A percentile compares a stretch with the other conserved stretches of the same genome.
Conservation (phyloP, 2,888 invertebrate genomes). For the Fragum whitleyi region DNA sequence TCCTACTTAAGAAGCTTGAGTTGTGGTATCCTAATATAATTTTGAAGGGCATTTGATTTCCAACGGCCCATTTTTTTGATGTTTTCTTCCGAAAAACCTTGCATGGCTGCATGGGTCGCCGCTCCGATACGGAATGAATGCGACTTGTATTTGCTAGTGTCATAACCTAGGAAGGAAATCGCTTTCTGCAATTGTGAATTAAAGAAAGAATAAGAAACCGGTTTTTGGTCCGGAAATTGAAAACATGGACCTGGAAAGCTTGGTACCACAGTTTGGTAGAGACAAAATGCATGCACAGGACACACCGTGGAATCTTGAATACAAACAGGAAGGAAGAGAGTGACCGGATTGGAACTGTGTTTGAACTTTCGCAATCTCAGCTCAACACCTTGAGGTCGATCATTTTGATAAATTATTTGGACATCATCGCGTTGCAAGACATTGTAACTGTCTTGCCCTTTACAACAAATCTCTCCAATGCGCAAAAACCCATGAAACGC, state of each 20-base stretch:
- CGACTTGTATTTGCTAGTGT: not conserved
- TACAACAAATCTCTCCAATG: slow-evolving; percentile 9
- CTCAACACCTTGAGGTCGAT: not conserved
- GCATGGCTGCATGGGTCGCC: slow-evolving; percentile 7
- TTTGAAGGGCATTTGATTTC: slow-evolving; percentile 15
- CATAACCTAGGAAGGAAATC: not conserved
- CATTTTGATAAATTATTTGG: not conserved
- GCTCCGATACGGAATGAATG: slow-evolving; percentile 17
- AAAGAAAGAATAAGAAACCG: slow-evolving; percentile 1
- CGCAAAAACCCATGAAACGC: slow-evolving; percentile 21
- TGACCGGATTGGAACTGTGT: not conserved
- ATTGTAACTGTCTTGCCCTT: not conserved
- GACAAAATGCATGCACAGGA: not conserved
- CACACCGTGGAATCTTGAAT: not conserved
- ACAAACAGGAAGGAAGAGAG: not conserved
- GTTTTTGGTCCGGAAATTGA: not conserved
- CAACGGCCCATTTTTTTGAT: slow-evolving; percentile 1
- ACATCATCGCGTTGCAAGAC: not conserved
- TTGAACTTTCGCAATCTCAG: not conserved
- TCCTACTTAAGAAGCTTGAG: not conserved
- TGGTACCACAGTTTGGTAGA: not conserved
- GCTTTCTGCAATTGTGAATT: not conserved
- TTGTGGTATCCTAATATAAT: slow-evolving; percentile 1
- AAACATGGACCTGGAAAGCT: not conserved
- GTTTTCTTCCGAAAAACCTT: slow-evolving; percentile 3